Percentiles rank a stretch among this genome's conserved stretches.
Evolutionary conservation across 2,888 invertebrate genomes (phyloP).

Genomic region (Drosophila leonis): DNA sequence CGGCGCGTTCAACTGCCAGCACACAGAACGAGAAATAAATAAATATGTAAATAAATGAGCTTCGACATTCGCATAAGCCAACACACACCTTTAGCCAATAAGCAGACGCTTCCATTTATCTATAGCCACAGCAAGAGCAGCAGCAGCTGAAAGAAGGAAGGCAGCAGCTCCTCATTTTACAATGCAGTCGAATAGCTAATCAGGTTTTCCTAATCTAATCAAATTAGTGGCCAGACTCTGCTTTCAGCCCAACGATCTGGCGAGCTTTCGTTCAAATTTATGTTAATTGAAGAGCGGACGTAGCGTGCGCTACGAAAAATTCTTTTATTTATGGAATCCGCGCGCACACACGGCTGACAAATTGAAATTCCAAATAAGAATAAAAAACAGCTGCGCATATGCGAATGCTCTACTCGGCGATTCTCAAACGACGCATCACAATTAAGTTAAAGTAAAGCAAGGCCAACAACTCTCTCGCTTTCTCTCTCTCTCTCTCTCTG

Average conservation of each 20-base stretch:
- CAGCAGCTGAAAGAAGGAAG: slow-evolving; percentile 5
- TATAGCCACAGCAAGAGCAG: not conserved
- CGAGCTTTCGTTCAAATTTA: slow-evolving; percentile 41
- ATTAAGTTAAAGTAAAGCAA: not conserved
- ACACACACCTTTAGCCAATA: slow-evolving; percentile 25
- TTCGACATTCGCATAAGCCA: slow-evolving; percentile 1
- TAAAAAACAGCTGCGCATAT: slow-evolving; percentile 5
- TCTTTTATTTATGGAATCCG: slow-evolving; percentile 1
- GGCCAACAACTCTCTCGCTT: not conserved
- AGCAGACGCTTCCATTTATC: slow-evolving; percentile 15
- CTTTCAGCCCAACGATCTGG: not conserved
- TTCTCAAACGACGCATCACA: not conserved
- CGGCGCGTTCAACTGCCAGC: slow-evolving; percentile 15
- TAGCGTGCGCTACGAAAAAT: not conserved
- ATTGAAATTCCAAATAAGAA: slow-evolving; percentile 3
- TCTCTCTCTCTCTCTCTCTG: not conserved
- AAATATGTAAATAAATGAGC: not conserved
- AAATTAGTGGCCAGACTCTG: slow-evolving; percentile 51
- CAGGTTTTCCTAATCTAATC: slow-evolving; percentile 66
- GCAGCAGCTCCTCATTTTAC: slow-evolving; percentile 14
- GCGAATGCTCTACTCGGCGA: slow-evolving; percentile 1
- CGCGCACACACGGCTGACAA: not conserved
- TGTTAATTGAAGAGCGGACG: slow-evolving; percentile 47
- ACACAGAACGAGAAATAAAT: not conserved
- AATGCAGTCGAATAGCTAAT: slow-evolving; percentile 36